Evolutionary conservation across 2,113 vertebrate species (phyloP).

Genomic region (Aythya baeri): DNA sequence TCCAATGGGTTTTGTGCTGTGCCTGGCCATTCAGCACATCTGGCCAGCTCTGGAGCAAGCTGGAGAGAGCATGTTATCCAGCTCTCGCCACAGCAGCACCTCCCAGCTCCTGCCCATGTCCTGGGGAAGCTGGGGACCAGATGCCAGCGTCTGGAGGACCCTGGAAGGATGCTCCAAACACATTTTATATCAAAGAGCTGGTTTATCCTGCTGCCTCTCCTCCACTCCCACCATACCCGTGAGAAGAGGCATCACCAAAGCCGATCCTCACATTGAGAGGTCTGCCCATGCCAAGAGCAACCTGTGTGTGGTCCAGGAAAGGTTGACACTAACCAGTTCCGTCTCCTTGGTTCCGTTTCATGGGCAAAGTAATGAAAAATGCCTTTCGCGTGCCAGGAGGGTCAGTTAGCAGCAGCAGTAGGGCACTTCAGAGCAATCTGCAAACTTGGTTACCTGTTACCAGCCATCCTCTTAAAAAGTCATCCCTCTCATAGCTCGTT

Average conservation of each 20-base stretch:
- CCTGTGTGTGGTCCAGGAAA: not conserved
- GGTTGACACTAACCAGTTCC: not conserved
- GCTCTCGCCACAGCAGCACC: not conserved
- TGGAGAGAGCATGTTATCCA: accelerated
- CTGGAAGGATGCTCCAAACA: not conserved
- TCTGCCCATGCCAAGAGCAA: not conserved
- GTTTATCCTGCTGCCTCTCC: not conserved
- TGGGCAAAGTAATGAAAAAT: not conserved
- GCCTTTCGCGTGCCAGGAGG: not conserved
- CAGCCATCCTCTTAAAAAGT: not conserved
- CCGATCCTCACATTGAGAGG: not conserved
- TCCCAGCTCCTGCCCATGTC: not conserved
- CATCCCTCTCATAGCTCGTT: accelerated
- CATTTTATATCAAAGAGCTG: accelerated
- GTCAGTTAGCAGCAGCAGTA: not conserved
- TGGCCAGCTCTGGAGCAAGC: not conserved
- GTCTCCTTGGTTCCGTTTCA: not conserved
- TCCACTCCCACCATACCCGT: accelerated
- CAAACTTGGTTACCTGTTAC: not conserved
- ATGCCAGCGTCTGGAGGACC: not conserved
- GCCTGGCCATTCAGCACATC: accelerated
- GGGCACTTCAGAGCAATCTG: not conserved
- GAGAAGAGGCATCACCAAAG: not conserved
- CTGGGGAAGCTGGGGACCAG: not conserved
- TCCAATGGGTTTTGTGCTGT: not conserved